phyloP scores from a whole-genome alignment of 2,113 vertebrate genomes.

The Copsychus sechellarum region DNA sequence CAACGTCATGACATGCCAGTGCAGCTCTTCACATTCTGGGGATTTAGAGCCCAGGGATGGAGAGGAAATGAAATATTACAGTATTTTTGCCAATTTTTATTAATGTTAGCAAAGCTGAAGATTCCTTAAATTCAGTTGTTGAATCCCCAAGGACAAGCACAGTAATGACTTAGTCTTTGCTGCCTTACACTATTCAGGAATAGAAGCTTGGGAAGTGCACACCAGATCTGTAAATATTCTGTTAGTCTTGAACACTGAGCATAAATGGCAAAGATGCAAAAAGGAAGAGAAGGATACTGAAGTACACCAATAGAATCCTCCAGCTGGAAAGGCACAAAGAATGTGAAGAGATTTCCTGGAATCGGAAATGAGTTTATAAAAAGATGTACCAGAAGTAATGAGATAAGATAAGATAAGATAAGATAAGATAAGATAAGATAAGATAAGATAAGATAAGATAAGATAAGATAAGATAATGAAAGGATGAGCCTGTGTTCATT shows the following conservation, averaged over 20 bases:
- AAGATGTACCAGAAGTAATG: neutral
- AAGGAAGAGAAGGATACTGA: neutral
- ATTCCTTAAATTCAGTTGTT: neutral
- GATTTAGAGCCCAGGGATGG: neutral
- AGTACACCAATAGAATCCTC: neutral
- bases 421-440: slow-evolving; percentile 5
- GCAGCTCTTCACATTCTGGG: neutral
- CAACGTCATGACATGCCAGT: accelerated
- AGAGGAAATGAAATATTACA: neutral
- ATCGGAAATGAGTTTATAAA: slow-evolving; percentile 7
- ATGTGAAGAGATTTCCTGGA: neutral
- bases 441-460: slow-evolving; percentile 5
- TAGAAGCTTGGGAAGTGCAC: neutral
- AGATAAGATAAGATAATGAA: slow-evolving; percentile 8
- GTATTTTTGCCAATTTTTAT: neutral
- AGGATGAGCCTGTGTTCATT: neutral
- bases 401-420: slow-evolving; percentile 4
- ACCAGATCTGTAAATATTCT: neutral
- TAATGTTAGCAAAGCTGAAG: neutral
- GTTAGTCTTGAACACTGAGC: neutral
- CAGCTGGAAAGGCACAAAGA: slow-evolving; percentile 2
- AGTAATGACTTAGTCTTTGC: neutral
- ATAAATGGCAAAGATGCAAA: neutral
- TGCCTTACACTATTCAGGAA: neutral
- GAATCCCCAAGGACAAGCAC: accelerated